Percentiles rank a stretch among this genome's conserved stretches.
Evolutionary conservation across 2,888 invertebrate genomes (phyloP).

Genomic region (Caenorhabditis becei): DNA sequence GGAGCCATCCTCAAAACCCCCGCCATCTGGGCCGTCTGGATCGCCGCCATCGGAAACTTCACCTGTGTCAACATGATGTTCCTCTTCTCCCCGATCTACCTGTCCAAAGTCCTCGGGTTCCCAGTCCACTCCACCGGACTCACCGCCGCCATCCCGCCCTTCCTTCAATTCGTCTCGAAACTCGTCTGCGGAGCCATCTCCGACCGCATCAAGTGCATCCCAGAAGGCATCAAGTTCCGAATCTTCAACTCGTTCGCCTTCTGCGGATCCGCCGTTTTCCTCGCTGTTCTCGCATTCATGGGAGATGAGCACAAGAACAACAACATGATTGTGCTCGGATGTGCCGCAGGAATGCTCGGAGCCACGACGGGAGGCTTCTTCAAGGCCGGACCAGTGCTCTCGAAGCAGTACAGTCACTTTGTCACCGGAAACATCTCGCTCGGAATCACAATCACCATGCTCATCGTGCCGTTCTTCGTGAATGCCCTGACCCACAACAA

Average conservation of each 20-base stretch:
- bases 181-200: constrained; percentile 72
- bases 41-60: constrained; percentile 80
- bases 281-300: constrained; percentile 76
- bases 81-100: constrained; percentile 78
- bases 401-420: constrained; percentile 80
- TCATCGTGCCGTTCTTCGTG: constrained; percentile 76
- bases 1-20: constrained; percentile 74
- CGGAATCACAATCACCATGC: constrained; percentile 78
- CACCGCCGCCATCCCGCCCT: constrained; percentile 79
- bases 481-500: constrained; percentile 73
- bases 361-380: constrained; percentile 79
- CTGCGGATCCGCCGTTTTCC: constrained; percentile 71
- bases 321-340: constrained; percentile 69
- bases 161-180: constrained; percentile 78
- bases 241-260: constrained; percentile 81
- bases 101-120: constrained; percentile 77
- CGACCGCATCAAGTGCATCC: constrained; percentile 74
- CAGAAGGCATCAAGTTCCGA: constrained; percentile 79
- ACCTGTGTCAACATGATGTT: constrained; percentile 81
- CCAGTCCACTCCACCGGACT: constrained; percentile 78
- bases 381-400: constrained; percentile 78
- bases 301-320: constrained; percentile 66
- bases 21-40: constrained; percentile 81
- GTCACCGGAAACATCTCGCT: constrained; percentile 81
- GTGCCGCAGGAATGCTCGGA: constrained; percentile 72